Base-by-base conservation (phyloP, 2,888 invertebrate species). In the Meandrusa payeni region DNA sequence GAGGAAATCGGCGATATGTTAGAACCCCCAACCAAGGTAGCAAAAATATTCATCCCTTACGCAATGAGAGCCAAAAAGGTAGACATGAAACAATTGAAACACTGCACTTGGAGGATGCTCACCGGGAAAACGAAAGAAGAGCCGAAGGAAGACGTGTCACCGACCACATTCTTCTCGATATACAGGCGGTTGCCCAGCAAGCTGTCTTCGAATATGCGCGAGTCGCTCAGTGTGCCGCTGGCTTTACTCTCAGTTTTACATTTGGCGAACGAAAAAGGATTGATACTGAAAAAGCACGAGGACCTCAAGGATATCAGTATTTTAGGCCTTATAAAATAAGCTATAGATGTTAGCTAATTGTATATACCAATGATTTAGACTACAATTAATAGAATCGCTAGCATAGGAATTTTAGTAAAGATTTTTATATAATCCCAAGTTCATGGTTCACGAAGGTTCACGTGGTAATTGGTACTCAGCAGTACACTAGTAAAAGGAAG, bases 1-100 rank as follows among this genome's bases (percentile, higher is more conserved):
- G 82, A 76, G 26, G 83, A 79, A 6, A 68, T 86, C 5, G 76
- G 72, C 0, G 79, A 93, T 59, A 89, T 93, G 70, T 86, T 93
- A 5, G 90, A 91, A 28, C 91, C 91, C 1, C 94, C 94, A 0
- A 90, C 90, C 47, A 90, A 90, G 76, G 90, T 93, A 2, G 89
- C 90, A 2, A 93, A 93, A 77, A 90, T 93, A 31, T 90, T 92
- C 59, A 93, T 97, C 47, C 91, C 92, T 0, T 96, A 95, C 71
- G 94, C 96, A 2, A 91, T 93, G 76, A 90, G 93, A 41, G 95
- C 97, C 2, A 97, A 97, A 67, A 94, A 93, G 45, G 91, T 97
- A 26, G 95, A 97, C 63, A 96, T 97, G 91, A 94, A 93, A 60
- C 93, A 91, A 64, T 74, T 97, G 28, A 97, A 97, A 68, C 81